Conservation (phyloP, 2,888 invertebrate species). For the Lymantria dispar region DNA sequence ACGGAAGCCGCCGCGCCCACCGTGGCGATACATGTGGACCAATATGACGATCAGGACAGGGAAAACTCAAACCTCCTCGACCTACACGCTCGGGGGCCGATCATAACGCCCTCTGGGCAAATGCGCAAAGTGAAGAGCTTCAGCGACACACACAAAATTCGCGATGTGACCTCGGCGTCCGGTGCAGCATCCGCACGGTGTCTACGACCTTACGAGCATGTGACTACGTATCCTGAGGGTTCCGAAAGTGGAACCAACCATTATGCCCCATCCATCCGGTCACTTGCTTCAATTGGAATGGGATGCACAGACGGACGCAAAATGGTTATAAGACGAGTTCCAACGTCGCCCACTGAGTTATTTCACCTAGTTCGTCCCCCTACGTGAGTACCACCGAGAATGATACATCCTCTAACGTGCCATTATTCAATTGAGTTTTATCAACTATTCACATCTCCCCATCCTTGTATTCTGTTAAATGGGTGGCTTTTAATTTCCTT, state of each 20-base stretch:
- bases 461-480: neutral
- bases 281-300: slow-evolving; percentile 92
- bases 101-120: slow-evolving; percentile 72
- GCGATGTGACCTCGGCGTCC: slow-evolving; percentile 69
- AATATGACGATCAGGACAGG: slow-evolving; percentile 61
- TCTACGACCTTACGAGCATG: slow-evolving; percentile 76
- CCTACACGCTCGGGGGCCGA: slow-evolving; percentile 56
- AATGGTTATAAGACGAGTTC: slow-evolving; percentile 91
- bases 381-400: slow-evolving; percentile 85
- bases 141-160: slow-evolving; percentile 74
- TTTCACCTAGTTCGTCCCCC: slow-evolving; percentile 93
- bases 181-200: slow-evolving; percentile 75
- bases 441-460: slow-evolving; percentile 33
- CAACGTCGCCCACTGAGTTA: slow-evolving; percentile 92
- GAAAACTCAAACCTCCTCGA: slow-evolving; percentile 69
- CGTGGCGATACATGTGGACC: slow-evolving; percentile 72
- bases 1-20: slow-evolving; percentile 70
- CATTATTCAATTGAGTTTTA: slow-evolving; percentile 73
- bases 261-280: slow-evolving; percentile 89
- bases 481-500: neutral
- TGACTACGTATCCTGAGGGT: slow-evolving; percentile 77
- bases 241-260: slow-evolving; percentile 84
- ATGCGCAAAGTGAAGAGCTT: slow-evolving; percentile 80
- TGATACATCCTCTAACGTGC: slow-evolving; percentile 64
- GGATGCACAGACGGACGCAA: slow-evolving; percentile 94